Percentiles rank a stretch among this genome's conserved stretches.
Conservation (phyloP, 2,113 vertebrate species). For the Spea bombifrons region DNA sequence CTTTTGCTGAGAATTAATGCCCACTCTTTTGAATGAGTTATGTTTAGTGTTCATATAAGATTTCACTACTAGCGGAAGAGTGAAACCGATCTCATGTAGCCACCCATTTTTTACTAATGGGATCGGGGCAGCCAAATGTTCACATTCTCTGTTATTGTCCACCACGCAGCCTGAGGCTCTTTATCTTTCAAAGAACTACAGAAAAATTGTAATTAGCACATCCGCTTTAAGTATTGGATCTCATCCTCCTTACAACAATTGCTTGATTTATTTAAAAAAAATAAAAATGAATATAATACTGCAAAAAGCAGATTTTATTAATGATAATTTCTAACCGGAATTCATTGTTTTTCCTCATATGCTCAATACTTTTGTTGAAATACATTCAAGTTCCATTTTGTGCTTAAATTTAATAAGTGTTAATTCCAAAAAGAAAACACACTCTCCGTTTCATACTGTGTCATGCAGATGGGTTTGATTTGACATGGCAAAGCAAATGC, state of each 20-base stretch:
- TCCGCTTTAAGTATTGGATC: conserved; percentile 14
- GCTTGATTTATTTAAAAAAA: neutral
- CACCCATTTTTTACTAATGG: conserved; percentile 43
- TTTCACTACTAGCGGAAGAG: conserved; percentile 33
- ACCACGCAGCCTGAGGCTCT: conserved; percentile 22
- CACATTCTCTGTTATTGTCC: conserved; percentile 33
- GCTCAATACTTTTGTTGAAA: too few species aligned
- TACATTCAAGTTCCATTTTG: too few species aligned
- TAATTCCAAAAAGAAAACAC: too few species aligned
- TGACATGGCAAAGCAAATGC: too few species aligned
- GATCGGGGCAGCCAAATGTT: conserved; percentile 8
- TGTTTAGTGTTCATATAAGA: conserved; percentile 24
- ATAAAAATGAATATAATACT: too few species aligned
- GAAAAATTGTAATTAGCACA: conserved; percentile 35
- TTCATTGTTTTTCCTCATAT: too few species aligned
- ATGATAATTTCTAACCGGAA: too few species aligned
- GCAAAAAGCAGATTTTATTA: neutral
- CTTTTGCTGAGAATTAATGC: neutral
- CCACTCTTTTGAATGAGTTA: conserved; percentile 6
- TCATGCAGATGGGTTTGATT: too few species aligned
- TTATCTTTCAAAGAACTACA: conserved; percentile 46
- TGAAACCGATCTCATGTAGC: conserved; percentile 38
- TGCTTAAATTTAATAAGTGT: too few species aligned
- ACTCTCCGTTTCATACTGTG: too few species aligned
- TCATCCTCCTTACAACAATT: neutral